These are phyloP conservation scores for Amorpha juglandis DNA, from an alignment of 2,888 invertebrate genomes.

Conservation along the genomic window DNA sequence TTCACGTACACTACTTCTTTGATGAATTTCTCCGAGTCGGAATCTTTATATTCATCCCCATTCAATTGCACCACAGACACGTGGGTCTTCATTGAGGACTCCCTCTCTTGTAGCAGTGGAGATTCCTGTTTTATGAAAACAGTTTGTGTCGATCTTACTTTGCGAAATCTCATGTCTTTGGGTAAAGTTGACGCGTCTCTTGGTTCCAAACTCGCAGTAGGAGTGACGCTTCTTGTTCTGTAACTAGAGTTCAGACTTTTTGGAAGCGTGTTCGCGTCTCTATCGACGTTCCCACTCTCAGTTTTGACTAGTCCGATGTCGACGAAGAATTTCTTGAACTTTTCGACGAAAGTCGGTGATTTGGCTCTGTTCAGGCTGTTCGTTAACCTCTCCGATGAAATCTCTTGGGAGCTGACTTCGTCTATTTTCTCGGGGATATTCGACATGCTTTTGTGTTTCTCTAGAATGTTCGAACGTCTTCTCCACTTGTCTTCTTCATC, in stretches of 20 bases:
- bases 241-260: constrained; percentile 71
- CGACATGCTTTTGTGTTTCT: constrained; percentile 76
- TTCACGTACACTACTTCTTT: constrained; percentile 68
- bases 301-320: constrained; percentile 73
- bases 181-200: constrained; percentile 73
- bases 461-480: constrained; percentile 59
- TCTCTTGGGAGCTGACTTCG: constrained; percentile 63
- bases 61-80: constrained; percentile 74
- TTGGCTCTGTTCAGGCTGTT: constrained; percentile 73
- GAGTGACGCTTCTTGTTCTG: constrained; percentile 65
- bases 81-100: constrained; percentile 62
- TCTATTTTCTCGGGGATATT: constrained; percentile 76
- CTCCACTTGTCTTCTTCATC: constrained; percentile 68
- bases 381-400: constrained; percentile 64
- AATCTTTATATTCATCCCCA: constrained; percentile 64
- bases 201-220: constrained; percentile 53
- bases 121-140: constrained; percentile 74
- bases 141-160: constrained; percentile 73
- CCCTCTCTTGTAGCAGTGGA: constrained; percentile 54
- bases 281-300: constrained; percentile 46
- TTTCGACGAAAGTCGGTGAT: constrained; percentile 78
- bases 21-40: constrained; percentile 56
- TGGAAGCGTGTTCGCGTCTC: constrained; percentile 61
- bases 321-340: constrained; percentile 76
- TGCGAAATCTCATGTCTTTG: constrained; percentile 78